Base-by-base conservation (phyloP, 2,797 vertebrate species). In the Peromyscus attwateri region DNA sequence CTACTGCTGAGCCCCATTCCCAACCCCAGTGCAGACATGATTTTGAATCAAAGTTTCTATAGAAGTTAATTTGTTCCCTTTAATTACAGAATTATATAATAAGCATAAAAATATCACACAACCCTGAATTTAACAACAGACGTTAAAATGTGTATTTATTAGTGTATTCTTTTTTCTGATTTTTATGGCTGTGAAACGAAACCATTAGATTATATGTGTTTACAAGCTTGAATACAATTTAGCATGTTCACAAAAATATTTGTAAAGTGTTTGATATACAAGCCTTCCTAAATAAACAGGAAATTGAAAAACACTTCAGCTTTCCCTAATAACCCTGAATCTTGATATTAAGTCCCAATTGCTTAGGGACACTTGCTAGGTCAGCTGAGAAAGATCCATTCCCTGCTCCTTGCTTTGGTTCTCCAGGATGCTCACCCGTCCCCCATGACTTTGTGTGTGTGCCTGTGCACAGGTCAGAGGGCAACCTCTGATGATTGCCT, bases 31-130 rank as follows among this genome's bases (percentile, higher is more conserved):
- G 1, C 31, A 79, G 25, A 64, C 46, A 9, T 55, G 82, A 60
- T 94, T 92, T 89, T 90, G 82, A 95, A 81, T 21, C 57, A 60
- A 71, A 80, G 8, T 89, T 96, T 96, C 79, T 91, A 40, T 90
- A 88, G 40, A 94, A 77, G 11, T 89, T 40, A 94, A 68, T 25
- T 83, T 91, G 3, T 91, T 64, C 4, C 13, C 9, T 87, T 89
- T 77, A 37, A 37, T 64, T 40, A 40, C 14, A 85, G 87, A 87
- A 57, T 2, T n/a, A 55, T 66, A 87, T 10, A 93, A 68, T 77
- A 27, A 9, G 81, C 21, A 37, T 68, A 43, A 87, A 96, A 73
- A 80, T 68, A n/a, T 55, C 31, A 89, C 23, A 71, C 46, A 68
- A 25, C 49, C 46, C 66, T 34, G 77, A 31, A 93, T 82, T 37